Base-by-base conservation (phyloP, 2,113 vertebrate species). In the Larimichthys crocea region DNA sequence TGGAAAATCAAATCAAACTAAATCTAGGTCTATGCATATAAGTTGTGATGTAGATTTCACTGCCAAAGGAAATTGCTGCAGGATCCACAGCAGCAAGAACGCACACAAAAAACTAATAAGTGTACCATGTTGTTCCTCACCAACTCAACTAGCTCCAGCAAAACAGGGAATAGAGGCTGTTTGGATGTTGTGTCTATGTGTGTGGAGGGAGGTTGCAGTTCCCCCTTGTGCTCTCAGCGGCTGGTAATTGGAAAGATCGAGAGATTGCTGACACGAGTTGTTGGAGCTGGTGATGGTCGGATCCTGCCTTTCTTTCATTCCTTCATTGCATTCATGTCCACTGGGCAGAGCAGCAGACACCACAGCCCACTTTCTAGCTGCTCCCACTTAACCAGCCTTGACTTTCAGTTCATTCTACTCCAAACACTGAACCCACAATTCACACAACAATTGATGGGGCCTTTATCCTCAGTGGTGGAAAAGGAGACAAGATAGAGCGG, bases 191-290 rank as follows among this genome's bases (percentile, higher is more conserved):
- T 57, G 9, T 50, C 24, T 79, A 57, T 67, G 29, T 40, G 76
- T 35, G 35, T 16, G 10, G 48, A 65, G 49, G 49, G 12, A 17
- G 5, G 44, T 24, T 68, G 53, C 57, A 44, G 61, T 77, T 59
- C 49, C 82, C 46, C 76, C 12, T 29, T 76, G 71, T 81, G 65
- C 79, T 77, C 46, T 71, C 64, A 72, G n/a, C 71, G 53, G 59
- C 75, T 84, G 80, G 80, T 92, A 92, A 92, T 91, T 90, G 91
- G 86, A 72, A 77, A 76, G 80, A 76, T 79, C 73, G 82, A 69
- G 74, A 82, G 77, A 75, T 69, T 85, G 84, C 89, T 84, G 88
- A 91, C 84, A 87, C 83, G 86, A 77, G 86, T 90, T 80, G 89
- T 85, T 86, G 71, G 72, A 62, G 87, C 80, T 82, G 82, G 79